Conservation (phyloP, 2,888 invertebrate genomes). For the Cyclophora albipunctata region DNA sequence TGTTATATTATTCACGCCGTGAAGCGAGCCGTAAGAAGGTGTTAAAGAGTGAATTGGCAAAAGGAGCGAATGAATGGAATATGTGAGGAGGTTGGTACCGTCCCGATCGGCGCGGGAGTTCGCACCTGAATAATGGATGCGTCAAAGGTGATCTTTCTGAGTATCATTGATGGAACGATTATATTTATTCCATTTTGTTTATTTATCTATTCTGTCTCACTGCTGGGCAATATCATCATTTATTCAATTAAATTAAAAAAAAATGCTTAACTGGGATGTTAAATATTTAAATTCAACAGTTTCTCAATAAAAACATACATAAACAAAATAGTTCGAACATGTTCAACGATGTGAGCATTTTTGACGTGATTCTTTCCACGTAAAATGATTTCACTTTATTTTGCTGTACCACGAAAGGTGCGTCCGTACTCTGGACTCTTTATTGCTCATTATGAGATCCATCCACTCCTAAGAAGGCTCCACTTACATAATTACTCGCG, state of each 20-base stretch:
- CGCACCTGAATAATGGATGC: constrained; percentile 56
- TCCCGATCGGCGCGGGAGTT: constrained; percentile 36
- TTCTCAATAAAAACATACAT: no score
- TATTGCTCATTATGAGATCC: constrained; percentile 9
- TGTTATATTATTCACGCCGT: constrained; percentile 65
- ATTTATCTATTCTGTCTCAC: constrained; percentile 3
- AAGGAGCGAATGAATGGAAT: constrained; percentile 63
- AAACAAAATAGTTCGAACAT: no score
- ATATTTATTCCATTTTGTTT: constrained; percentile 15
- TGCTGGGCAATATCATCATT: no score
- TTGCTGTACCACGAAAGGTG: no score
- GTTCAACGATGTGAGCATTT: no score
- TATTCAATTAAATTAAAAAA: no score
- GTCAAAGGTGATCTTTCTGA: constrained; percentile 34
- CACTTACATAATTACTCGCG: constrained; percentile 8
- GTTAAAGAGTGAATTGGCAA: constrained; percentile 69
- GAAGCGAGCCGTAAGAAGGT: constrained; percentile 64
- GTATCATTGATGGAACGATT: constrained; percentile 18
- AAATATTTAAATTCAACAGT: no score
- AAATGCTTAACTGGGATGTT: no score
- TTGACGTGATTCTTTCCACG: no score
- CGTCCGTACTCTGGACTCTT: neutral
- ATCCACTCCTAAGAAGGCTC: constrained; percentile 1
- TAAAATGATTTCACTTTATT: no score
- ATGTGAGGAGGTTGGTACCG: constrained; percentile 47